Conservation (phyloP, 2,888 invertebrate species). For the Ormyrus rosae region DNA sequence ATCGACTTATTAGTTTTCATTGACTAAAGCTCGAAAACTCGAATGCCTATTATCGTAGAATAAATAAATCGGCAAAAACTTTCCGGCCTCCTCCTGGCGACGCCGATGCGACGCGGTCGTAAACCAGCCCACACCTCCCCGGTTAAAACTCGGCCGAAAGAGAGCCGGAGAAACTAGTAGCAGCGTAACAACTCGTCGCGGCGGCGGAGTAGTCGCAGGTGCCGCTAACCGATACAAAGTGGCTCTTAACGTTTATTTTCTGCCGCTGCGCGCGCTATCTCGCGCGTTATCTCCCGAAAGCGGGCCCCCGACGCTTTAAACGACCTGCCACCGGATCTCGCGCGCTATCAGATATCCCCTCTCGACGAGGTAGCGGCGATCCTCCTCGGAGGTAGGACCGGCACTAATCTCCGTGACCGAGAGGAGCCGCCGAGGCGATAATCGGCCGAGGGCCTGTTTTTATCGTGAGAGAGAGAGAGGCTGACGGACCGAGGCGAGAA, state of each 20-base stretch:
- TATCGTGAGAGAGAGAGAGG: background rate
- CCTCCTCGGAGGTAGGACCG: background rate
- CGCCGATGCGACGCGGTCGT: too few species aligned
- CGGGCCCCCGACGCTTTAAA: background rate
- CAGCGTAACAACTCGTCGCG: background rate
- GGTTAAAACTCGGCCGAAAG: background rate
- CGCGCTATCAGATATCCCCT: slow-evolving; percentile 29
- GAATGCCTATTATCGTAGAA: too few species aligned
- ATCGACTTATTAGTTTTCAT: too few species aligned
- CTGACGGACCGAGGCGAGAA: slow-evolving; percentile 12
- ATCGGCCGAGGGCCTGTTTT: background rate
- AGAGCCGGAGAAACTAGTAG: background rate
- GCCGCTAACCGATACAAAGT: slow-evolving; percentile 63
- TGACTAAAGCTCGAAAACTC: too few species aligned
- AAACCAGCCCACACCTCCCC: background rate
- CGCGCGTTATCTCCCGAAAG: background rate
- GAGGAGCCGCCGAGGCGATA: background rate
- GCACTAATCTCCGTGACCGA: slow-evolving; percentile 45
- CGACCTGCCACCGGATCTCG: slow-evolving; percentile 45
- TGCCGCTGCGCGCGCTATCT: slow-evolving; percentile 4
- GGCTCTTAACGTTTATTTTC: slow-evolving; percentile 59
- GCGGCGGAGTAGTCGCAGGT: slow-evolving; percentile 58
- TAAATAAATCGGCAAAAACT: too few species aligned
- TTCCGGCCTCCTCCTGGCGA: too few species aligned
- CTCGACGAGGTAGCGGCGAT: slow-evolving; percentile 12